Base-by-base conservation (phyloP, 2,888 invertebrate genomes). In the Dendrolimus houi region DNA sequence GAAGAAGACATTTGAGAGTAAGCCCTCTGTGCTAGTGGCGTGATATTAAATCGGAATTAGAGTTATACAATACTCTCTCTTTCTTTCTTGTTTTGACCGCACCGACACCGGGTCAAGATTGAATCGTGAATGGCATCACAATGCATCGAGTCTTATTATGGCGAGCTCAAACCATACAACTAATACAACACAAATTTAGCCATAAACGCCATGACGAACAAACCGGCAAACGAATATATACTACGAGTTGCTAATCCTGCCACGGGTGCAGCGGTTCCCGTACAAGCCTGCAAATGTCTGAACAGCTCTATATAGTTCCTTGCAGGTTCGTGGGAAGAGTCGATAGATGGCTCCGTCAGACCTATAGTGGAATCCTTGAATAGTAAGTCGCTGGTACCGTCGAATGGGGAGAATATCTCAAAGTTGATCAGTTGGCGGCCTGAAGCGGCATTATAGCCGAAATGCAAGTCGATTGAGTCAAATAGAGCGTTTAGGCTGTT, bases 291-390 rank as follows among this genome's bases (percentile, higher is more conserved):
- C 13, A 90, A 60, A 57, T 90, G 90, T 60, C 70, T 72, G 70
- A 94, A 92, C 9, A 94, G 69, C 42, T 92, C 87, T 12, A 92
- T 89, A 64, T 93, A 94, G 59, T 92, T 93, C 58, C 82, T 79
- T 0, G 93, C 92, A 0, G 87, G 81, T 56, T 75, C 77, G 29
- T 85, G 81, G 0, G 62, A 56, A 0, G 87, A 72, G 0, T 71
- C 67, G 0, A 72, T 73, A 0, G 85, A 73, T 0, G 87, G 83
- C 13, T 92, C 85, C 0, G 91, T 85, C 0, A 94, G 74, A 1
- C 92, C 93, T 0, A 91, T 85, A 0, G 93, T 92, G 0, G 93
- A 91, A 64, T 93, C 92, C 68, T 93, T 93, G 82, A 94, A 94
- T 0, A 95, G 75, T 8, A 94, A 77, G 71, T 94, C 83, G 41